Evolutionary conservation across 1,140 invertebrate genomes (phyloP), one percentile per base, ranked within the genome.

Genomic region (Melitaea cinxia): DNA sequence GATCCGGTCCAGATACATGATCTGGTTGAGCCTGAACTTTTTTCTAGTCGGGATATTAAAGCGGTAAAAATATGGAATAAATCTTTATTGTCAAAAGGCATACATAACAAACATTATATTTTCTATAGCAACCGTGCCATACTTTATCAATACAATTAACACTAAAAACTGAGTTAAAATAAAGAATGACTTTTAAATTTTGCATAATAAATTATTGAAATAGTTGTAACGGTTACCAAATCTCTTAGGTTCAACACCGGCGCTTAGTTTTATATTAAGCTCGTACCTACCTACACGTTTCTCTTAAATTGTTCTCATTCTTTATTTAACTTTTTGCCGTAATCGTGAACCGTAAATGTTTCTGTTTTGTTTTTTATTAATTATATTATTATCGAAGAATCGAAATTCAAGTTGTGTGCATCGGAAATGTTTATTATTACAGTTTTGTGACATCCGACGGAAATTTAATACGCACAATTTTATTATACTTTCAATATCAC

Each of bases 221-320:
- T 64, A 50, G 53, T 35, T 33, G 54, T 56, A 50, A 64, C 61
- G 53, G 53, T 64, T 64, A 47, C 52, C 30, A 56, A 64, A 64
- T 57, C 39, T 57, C 30, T 64, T 23, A 3, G 17, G 21, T 14
- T 49, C 17, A 49, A 47, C 14, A 19, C 24, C 15, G 4, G 52
- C 45, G 37, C 19, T 64, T 55, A 64, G 61, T 64, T 64, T 45
- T 21, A 50, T 50, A 35, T 33, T 57, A 56, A 50, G 28, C 50
- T 35, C 52, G 54, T 37, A 21, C 23, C 9, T 14, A 39, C 24
- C 15, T 53, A 45, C 49, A 62, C 59, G 59, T 62, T 54, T n/a
- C 14, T 24, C 37, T 42, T 42, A 26, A 37, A 54, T 24, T 21
- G 19, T 1, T 39, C 39, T n/a, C n/a, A n/a, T 56, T 15, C 33